Percentiles rank a stretch among this genome's conserved stretches.
phyloP scores from a whole-genome alignment of 2,113 vertebrate species.

The Microcebus ravelobensis region DNA sequence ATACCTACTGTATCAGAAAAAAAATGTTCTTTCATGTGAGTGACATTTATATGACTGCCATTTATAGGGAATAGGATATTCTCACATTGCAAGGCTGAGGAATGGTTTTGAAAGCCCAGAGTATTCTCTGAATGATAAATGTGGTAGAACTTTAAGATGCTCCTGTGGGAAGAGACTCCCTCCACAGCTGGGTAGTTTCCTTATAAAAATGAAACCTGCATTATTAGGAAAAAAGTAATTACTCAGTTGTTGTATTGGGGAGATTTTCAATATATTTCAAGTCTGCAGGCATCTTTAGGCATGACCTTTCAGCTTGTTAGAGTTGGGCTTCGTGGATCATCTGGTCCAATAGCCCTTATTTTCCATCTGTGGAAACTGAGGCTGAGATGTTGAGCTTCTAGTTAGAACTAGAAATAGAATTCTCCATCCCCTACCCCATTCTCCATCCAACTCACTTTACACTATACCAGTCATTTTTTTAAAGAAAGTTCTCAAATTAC shows the following conservation, averaged over 20 bases:
- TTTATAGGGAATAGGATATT: conserved; percentile 77
- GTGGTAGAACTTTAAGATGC: conserved; percentile 58
- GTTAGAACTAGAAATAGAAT: background rate
- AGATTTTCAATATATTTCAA: background rate
- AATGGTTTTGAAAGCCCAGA: conserved; percentile 74
- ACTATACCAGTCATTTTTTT: background rate
- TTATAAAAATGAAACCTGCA: conserved; percentile 33
- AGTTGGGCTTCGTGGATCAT: background rate
- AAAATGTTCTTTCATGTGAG: conserved; percentile 70
- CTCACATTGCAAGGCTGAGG: conserved; percentile 73
- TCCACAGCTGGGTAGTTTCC: background rate
- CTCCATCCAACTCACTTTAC: background rate
- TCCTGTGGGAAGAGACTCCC: conserved; percentile 49
- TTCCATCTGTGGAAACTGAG: background rate
- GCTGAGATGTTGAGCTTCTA: background rate
- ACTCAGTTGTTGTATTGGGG: background rate
- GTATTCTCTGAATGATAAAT: conserved; percentile 75
- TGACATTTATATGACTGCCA: conserved; percentile 78
- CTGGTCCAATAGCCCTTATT: background rate
- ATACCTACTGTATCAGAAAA: conserved; percentile 73
- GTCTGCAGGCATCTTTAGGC: background rate
- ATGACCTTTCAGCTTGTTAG: background rate
- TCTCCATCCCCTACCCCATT: background rate
- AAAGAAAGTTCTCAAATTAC: background rate
- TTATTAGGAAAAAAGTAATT: conserved; percentile 27